Percentiles rank a stretch among this genome's conserved stretches.
Evolutionary conservation across 2,888 invertebrate species (phyloP).

Genomic region (Opisthograptis luteolata): DNA sequence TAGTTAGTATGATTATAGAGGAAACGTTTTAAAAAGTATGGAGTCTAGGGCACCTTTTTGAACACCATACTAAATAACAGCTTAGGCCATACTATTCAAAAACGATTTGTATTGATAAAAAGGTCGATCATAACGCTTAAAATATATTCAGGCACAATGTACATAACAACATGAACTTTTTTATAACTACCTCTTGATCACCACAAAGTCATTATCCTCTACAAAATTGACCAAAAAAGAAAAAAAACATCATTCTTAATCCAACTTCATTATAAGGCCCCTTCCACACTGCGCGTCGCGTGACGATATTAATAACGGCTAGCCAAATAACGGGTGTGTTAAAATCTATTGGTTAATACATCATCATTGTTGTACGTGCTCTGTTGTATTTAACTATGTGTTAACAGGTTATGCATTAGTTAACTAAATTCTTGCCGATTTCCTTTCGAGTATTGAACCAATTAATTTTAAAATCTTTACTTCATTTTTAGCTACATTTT

Average conservation of each 20-base stretch:
- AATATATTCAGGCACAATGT: no score
- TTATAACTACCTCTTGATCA: constrained; percentile 7
- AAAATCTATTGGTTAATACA: constrained; percentile 39
- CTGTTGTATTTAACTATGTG: constrained; percentile 26
- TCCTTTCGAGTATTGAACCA: no score
- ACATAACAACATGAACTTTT: neutral
- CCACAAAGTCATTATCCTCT: constrained; percentile 19
- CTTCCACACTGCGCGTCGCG: constrained; percentile 32
- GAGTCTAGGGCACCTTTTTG: no score
- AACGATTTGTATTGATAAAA: no score
- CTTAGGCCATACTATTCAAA: no score
- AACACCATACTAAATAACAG: no score
- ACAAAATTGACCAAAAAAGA: constrained; percentile 20
- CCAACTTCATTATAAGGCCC: constrained; percentile 37
- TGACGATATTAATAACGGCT: constrained; percentile 37
- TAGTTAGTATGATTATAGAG: no score
- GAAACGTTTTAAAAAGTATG: no score
- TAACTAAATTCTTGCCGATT: no score
- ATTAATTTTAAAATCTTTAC: no score
- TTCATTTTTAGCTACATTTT: no score
- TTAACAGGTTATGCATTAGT: constrained; percentile 23
- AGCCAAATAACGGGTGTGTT: constrained; percentile 41
- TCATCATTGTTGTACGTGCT: constrained; percentile 30
- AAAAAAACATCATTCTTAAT: constrained; percentile 31
- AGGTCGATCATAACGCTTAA: no score